phyloP scores from a whole-genome alignment of 1,140 invertebrate genomes.

The Drosophila sp. region DNA sequence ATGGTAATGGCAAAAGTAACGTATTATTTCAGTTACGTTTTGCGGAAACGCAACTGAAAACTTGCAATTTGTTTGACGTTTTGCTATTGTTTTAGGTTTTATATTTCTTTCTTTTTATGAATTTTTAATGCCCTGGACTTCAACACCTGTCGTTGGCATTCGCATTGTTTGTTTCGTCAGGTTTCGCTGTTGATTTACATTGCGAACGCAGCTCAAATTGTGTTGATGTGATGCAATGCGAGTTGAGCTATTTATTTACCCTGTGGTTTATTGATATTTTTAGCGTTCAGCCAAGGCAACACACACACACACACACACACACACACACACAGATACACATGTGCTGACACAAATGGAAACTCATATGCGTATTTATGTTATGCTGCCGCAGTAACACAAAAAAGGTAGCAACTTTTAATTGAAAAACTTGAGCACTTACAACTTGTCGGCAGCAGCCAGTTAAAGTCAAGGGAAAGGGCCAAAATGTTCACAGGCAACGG shows the following conservation, averaged over 20 bases:
- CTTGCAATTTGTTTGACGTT: conserved; percentile 83
- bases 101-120: conserved; percentile 56
- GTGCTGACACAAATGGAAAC: conserved; percentile 20
- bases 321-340: conserved; percentile 16
- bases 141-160: conserved; percentile 69
- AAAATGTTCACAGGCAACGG: conserved; percentile 32
- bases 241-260: conserved; percentile 43
- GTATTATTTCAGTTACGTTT: conserved; percentile 82
- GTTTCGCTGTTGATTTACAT: conserved; percentile 30
- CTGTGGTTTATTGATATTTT: conserved; percentile 75
- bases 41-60: conserved; percentile 83
- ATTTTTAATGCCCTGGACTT: conserved; percentile 78
- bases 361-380: conserved; percentile 80
- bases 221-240: background rate
- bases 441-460: conserved; percentile 60
- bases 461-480: conserved; percentile 12
- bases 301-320: conserved; percentile 37
- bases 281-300: conserved; percentile 47
- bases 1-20: conserved; percentile 43
- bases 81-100: conserved; percentile 69
- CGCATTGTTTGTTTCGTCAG: conserved; percentile 42
- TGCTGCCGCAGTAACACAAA: conserved; percentile 76
- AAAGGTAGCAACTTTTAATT: conserved; percentile 83
- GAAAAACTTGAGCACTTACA: conserved; percentile 83
- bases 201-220: background rate